Base-by-base conservation (phyloP, 2,888 invertebrate species). In the Agrochola circellaris region DNA sequence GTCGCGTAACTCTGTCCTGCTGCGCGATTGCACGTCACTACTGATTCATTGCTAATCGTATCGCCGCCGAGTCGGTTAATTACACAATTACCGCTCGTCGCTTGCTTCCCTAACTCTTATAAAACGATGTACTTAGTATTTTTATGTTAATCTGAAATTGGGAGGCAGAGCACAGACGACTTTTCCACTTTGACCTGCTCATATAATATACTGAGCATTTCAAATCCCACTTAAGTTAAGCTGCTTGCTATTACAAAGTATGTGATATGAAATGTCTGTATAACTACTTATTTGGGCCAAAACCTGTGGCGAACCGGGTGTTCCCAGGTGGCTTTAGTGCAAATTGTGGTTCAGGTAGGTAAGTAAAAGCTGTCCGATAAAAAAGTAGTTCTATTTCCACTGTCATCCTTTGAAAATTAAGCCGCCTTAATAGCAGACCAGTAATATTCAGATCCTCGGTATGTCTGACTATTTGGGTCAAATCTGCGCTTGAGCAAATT, bases 41-140 rank as follows among this genome's bases (percentile, higher is more conserved):
- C 84, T 72, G 80, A 84, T 86, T 86, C 51, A 77, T 80, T n/a
- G 71, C 73, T 83, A 69, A 83, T 79, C 60, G 61, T 72, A 69
- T 60, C 79, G 42, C 66, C 64, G 64, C 58, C 7, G 51, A 26
- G 23, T 60, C 66, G 34, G 45, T 74, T 84, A 72, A 73, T 84
- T 77, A 70, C 74, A 73, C 72, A 70, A 84, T 77, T 60, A 67
- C 54, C 51, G 66, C 48, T 70, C 54, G 30, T 11, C 26, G 26
- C 38, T 65, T 62, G 58, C 69, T 68, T 65, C 45, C 26, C 38
- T 48, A 45, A n/a, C n/a, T 54, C 1, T 70, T 30, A 54, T 51
- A 67, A 81, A 73, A 66, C 51, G 48, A 51, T 48, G 15, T 54
- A 48, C 30, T 15, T 38, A 45, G 1, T 71, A 20, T 34, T 58